These are phyloP conservation scores for Anguilla obscura DNA, from an alignment of 2,797 vertebrate species.

Conservation along the genomic window DNA sequence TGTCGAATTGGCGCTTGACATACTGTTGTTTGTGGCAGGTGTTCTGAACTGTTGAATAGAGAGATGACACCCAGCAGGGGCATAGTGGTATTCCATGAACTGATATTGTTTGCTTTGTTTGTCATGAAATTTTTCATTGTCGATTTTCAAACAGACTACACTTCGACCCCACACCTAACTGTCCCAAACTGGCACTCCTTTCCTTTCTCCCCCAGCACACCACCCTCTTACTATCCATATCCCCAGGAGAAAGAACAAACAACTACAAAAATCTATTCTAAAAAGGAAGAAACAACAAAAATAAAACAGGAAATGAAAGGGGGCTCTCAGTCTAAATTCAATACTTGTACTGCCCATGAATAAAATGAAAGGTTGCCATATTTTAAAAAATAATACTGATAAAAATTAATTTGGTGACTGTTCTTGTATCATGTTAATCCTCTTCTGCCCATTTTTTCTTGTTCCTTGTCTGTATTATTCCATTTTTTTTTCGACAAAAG, in stretches of 20 bases:
- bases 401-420: neutral
- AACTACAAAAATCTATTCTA: neutral
- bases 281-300: neutral
- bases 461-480: neutral
- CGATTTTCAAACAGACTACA: neutral
- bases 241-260: neutral
- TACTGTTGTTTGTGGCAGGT: neutral
- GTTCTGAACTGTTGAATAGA: neutral
- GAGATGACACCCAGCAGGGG: neutral
- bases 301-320: neutral
- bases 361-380: neutral
- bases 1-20: conserved; percentile 21
- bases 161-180: neutral
- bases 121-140: neutral
- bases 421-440: neutral
- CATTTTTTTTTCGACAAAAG: neutral
- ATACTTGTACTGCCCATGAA: neutral
- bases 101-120: neutral
- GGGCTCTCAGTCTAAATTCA: neutral
- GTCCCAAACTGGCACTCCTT: neutral
- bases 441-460: neutral
- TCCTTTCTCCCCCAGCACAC: too few species aligned
- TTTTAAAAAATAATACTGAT: neutral
- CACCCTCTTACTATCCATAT: too few species aligned
- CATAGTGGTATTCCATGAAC: neutral